Base-by-base conservation (phyloP, 2,797 vertebrate species). In the Tympanoctomys barrerae region DNA sequence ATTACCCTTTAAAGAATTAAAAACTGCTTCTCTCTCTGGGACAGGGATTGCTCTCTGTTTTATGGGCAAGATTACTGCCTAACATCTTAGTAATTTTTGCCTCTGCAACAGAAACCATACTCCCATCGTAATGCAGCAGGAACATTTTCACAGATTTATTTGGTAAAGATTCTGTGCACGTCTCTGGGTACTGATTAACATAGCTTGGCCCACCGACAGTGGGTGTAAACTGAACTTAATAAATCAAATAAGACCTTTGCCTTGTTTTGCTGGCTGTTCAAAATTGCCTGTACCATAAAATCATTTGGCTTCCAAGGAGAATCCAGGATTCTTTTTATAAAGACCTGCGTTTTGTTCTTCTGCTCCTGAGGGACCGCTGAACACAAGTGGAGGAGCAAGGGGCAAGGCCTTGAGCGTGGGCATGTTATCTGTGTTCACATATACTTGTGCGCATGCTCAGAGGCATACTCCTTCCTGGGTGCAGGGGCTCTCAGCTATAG, bases 171-270 rank as follows among this genome's bases (percentile, higher is more conserved):
- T 94, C 82, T 85, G 86, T 97, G 96, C 96, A 94, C 78, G 96
- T 79, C 66, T 46, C 86, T 46, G 28, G 96, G 93, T 94, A 96
- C 92, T 97, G 88, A 97, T 97, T 97, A 97, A 97, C 95, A 4
- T 36, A 9, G 82, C 59, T 93, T 95, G 85, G 82, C 90, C 83
- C 5, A 33, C 46, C 79, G 96, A 94, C 90, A 95, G 91, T 86
- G 95, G 94, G 96, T 8, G 93, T 97, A 64, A 94, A 89, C 79
- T 59, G 86, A 93, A 88, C 71, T 94, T 82, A 96, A 96, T 96
- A 97, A 97, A 92, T 71, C 96, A 96, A 97, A 95, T 92, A 97
- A 97, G 96, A 97, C 92, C 97, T 97, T 98, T 96, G 96, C 90
- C 96, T 97, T 96, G 96, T 96, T 97, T 97, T 97, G 66, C 86